A percentile compares a stretch with the other conserved stretches of the same genome.
phyloP scores from a whole-genome alignment of 2,797 vertebrate species.

The Pipistrellus pipistrellus region DNA sequence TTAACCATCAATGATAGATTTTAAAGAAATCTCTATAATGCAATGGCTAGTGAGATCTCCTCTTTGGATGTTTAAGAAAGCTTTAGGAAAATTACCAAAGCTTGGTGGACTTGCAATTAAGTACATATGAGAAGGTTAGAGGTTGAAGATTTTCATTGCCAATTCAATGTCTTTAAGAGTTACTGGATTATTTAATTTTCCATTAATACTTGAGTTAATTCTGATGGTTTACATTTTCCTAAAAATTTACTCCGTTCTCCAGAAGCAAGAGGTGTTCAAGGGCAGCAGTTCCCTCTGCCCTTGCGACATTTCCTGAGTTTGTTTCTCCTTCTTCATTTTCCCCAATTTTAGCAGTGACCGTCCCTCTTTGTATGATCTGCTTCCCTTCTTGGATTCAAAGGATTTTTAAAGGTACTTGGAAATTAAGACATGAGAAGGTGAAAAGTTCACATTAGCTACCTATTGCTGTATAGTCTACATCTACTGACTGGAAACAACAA shows the following conservation, averaged over 20 bases:
- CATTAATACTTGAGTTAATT: not conserved
- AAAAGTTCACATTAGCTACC: not conserved
- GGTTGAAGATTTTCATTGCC: not conserved
- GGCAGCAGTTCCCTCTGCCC: not conserved
- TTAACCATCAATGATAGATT: not conserved
- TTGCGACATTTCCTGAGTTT: not conserved
- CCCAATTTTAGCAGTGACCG: not conserved
- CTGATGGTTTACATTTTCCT: not conserved
- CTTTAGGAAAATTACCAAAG: not conserved
- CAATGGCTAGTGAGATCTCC: not conserved
- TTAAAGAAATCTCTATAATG: not conserved
- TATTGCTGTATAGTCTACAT: not conserved
- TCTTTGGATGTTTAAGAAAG: not conserved
- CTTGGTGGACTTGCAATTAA: not conserved
- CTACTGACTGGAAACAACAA: not conserved
- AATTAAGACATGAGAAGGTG: not conserved
- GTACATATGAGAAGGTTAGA: not conserved
- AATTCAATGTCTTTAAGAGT: not conserved
- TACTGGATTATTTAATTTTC: slow-evolving; percentile 26
- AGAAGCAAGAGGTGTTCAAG: not conserved
- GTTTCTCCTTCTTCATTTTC: not conserved
- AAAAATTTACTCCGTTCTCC: not conserved
- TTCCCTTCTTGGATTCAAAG: not conserved
- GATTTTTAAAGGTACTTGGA: not conserved
- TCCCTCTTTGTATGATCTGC: not conserved